Evolutionary conservation across 2,797 vertebrate genomes (phyloP).

Genomic region (Notolabrus celidotus): DNA sequence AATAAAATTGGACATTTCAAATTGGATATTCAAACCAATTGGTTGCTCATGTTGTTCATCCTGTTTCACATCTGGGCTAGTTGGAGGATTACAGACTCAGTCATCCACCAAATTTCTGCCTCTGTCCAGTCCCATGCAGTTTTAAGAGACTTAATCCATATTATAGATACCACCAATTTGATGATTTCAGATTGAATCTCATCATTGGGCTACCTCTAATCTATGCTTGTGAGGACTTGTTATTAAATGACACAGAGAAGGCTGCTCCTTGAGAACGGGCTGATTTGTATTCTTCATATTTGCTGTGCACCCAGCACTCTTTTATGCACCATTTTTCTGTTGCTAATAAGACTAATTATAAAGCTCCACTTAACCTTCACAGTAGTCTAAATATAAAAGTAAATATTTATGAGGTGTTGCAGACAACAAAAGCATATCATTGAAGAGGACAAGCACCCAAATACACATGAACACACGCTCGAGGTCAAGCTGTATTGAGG

Average conservation of each 20-base stretch:
- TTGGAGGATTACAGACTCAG: not conserved
- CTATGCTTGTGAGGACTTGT: not conserved
- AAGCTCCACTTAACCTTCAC: not conserved
- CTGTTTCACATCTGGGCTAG: not conserved
- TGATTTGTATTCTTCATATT: not conserved
- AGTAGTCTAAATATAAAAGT: not conserved
- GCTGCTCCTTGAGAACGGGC: not conserved
- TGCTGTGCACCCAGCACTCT: not conserved
- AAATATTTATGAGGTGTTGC: not conserved
- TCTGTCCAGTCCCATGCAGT: not conserved
- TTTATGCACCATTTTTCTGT: not conserved
- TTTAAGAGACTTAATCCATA: not conserved
- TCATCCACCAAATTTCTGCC: not conserved
- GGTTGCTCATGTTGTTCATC: not conserved
- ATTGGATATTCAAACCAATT: not conserved
- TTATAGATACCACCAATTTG: not conserved
- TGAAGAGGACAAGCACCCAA: not conserved
- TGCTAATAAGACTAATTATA: not conserved
- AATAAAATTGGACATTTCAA: not conserved
- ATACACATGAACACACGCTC: not conserved
- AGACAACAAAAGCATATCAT: not conserved
- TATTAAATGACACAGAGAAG: not conserved
- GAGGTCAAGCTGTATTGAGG: slow-evolving; percentile 25
- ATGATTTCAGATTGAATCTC: not conserved
- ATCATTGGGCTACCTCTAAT: slow-evolving; percentile 1